Percentiles rank a stretch among this genome's conserved stretches.
Conservation (phyloP, 2,797 vertebrate species). For the Crax fasciolata region DNA sequence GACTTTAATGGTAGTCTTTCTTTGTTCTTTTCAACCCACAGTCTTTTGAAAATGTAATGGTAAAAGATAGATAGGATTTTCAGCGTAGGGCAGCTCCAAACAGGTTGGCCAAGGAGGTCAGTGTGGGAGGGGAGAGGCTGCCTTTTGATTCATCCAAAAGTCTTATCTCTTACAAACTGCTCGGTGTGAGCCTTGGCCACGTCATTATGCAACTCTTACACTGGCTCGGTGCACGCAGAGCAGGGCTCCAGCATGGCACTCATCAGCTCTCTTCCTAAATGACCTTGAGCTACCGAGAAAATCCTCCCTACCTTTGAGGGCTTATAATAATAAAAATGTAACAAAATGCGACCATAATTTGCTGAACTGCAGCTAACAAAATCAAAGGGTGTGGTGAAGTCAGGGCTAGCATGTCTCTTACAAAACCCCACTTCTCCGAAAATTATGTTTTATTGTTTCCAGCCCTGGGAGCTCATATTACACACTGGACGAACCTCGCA, state of each 20-base stretch:
- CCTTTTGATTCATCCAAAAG: neutral
- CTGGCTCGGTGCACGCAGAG: neutral
- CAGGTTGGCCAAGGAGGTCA: neutral
- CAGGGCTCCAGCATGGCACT: neutral
- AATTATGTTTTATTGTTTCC: constrained; percentile 75
- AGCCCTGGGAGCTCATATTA: constrained; percentile 57
- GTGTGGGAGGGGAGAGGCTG: neutral
- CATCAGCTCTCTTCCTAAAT: neutral
- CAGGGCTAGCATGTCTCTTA: neutral
- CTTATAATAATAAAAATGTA: neutral
- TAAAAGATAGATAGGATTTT: neutral
- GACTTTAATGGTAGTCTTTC: neutral
- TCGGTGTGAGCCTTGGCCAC: fast-evolving
- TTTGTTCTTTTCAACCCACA: neutral
- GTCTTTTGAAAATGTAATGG: neutral
- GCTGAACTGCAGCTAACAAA: neutral
- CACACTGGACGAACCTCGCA: constrained; percentile 13
- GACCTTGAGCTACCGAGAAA: neutral
- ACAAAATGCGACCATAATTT: neutral
- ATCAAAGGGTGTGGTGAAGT: constrained; percentile 3
- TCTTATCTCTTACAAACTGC: neutral
- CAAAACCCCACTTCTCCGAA: constrained; percentile 62
- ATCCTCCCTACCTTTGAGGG: neutral
- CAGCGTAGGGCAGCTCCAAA: neutral
- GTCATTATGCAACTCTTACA: fast-evolving